phyloP scores from a whole-genome alignment of 2,113 vertebrate species.

The Hiodon alosoides region DNA sequence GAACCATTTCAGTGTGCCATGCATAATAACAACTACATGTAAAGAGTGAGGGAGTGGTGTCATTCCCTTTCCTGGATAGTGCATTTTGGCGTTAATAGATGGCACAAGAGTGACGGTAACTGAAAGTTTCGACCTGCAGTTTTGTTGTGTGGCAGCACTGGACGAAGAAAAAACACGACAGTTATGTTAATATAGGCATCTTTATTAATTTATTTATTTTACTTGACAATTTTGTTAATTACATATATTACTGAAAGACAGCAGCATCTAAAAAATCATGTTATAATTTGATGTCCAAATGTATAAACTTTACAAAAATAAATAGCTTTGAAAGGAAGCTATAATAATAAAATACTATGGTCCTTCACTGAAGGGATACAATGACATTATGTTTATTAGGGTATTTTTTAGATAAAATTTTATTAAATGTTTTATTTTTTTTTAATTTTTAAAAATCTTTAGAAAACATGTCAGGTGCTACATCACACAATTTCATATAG shows the following conservation, averaged over 20 bases:
- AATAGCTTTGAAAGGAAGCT: constrained; percentile 68
- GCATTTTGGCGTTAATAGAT: no score
- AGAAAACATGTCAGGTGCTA: constrained; percentile 52
- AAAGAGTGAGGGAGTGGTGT: no score
- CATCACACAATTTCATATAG: constrained; percentile 51
- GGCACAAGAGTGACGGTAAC: no score
- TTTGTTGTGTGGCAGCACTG: no score
- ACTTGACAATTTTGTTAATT: constrained; percentile 50
- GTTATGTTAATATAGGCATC: constrained; percentile 27
- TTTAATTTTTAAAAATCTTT: constrained; percentile 39
- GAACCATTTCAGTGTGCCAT: no score
- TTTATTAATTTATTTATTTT: constrained; percentile 35
- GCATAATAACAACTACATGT: no score
- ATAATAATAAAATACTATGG: constrained; percentile 50
- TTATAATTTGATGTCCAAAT: constrained; percentile 45
- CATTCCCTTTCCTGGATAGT: no score
- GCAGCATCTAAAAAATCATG: constrained; percentile 58
- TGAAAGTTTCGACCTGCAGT: no score
- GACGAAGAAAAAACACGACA: constrained; percentile 15
- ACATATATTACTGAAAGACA: constrained; percentile 51
- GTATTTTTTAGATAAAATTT: no score
- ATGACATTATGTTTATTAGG: constrained; percentile 43
- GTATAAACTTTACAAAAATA: constrained; percentile 78
- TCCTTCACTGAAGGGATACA: constrained; percentile 70
- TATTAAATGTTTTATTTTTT: no score